Conservation (phyloP, 2,888 invertebrate species). For the Catotricha subobsoleta region DNA sequence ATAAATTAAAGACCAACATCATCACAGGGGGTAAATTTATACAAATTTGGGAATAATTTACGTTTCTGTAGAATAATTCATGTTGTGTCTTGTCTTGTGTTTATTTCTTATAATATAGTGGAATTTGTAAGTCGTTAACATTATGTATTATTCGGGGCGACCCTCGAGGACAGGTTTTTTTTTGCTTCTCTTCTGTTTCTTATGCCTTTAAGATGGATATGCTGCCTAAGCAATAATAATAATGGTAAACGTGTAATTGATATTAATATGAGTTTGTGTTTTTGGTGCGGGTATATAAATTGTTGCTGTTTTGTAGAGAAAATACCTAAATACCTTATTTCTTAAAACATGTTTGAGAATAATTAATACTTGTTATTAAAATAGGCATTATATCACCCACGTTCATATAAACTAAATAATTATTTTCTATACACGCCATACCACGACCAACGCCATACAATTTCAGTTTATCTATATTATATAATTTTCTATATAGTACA, state of each 20-base stretch:
- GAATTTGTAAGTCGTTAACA: neutral
- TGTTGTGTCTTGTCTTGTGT: neutral
- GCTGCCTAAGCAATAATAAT: neutral
- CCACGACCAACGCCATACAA: too few relatives aligned
- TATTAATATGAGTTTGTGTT: constrained; percentile 5
- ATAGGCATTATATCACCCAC: too few relatives aligned
- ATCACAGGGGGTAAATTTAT: constrained; percentile 7
- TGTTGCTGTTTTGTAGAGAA: too few relatives aligned
- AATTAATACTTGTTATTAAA: too few relatives aligned
- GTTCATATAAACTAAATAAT: too few relatives aligned
- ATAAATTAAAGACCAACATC: constrained; percentile 6
- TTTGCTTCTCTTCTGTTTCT: neutral
- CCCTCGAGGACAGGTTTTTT: neutral
- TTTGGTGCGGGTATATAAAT: too few relatives aligned
- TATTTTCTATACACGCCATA: too few relatives aligned
- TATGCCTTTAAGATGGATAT: neutral
- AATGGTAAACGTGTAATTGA: constrained; percentile 1
- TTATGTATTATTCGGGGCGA: neutral
- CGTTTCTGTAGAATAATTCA: constrained; percentile 6
- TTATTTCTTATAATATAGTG: neutral
- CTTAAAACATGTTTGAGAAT: too few relatives aligned
- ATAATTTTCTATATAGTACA: too few relatives aligned
- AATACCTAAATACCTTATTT: too few relatives aligned
- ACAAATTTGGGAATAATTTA: constrained; percentile 7
- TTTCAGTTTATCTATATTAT: too few relatives aligned